phyloP scores from a whole-genome alignment of 2,113 vertebrate species.

The Leptobrachium ailaonicum region DNA sequence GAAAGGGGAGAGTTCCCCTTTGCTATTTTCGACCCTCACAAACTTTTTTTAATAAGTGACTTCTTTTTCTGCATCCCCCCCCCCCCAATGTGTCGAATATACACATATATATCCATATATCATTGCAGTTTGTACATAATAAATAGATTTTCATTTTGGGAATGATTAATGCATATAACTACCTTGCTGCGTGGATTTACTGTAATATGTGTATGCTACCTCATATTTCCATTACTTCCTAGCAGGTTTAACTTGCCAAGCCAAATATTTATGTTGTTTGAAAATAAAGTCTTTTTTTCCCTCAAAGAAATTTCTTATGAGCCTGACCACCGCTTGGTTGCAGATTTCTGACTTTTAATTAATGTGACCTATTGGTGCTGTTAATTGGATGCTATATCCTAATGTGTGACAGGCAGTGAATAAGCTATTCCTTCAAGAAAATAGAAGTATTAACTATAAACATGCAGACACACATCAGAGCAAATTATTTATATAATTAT shows the following conservation, averaged over 20 bases:
- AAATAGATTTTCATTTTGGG: conserved; percentile 47
- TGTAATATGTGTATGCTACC: conserved; percentile 70
- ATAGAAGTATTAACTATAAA: too few relatives aligned
- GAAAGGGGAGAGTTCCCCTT: neutral
- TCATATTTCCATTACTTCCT: conserved; percentile 73
- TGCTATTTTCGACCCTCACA: conserved; percentile 13
- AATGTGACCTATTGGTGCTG: too few relatives aligned
- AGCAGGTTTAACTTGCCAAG: conserved; percentile 61
- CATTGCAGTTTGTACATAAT: conserved; percentile 59
- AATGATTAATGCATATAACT: conserved; percentile 71
- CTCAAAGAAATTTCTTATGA: too few relatives aligned
- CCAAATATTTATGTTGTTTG: conserved; percentile 65
- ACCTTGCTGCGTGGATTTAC: conserved; percentile 68
- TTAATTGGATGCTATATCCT: too few relatives aligned
- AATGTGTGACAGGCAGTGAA: too few relatives aligned
- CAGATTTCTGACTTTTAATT: too few relatives aligned
- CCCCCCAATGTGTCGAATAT: conserved; percentile 38
- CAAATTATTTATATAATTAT: too few relatives aligned
- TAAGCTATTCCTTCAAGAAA: too few relatives aligned
- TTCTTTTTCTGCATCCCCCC: conserved; percentile 46
- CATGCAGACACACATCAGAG: too few relatives aligned
- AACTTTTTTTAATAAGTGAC: conserved; percentile 11
- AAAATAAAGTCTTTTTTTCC: conserved; percentile 33
- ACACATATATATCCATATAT: conserved; percentile 16
- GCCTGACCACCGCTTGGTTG: too few relatives aligned